These are phyloP conservation scores for Pachymerium ferrugineum DNA, from an alignment of 2,888 invertebrate genomes.

Conservation along the genomic window DNA sequence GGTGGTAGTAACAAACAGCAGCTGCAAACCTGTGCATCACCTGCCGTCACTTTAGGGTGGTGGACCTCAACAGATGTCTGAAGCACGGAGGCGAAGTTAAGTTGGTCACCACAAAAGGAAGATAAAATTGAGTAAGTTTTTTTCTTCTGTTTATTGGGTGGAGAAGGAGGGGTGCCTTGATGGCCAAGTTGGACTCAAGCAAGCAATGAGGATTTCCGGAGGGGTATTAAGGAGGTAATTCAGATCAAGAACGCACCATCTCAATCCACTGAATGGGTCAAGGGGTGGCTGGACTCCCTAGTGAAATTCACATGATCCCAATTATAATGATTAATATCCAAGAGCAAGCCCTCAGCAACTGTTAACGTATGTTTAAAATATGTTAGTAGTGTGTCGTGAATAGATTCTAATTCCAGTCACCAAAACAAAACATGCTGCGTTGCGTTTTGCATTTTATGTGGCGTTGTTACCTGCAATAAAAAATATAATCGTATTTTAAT, in stretches of 20 bases:
- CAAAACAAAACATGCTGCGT: too few relatives aligned
- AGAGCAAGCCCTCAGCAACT: too few relatives aligned
- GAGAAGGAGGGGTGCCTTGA: neutral
- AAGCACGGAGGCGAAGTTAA: neutral
- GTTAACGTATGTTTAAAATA: too few relatives aligned
- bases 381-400: too few relatives aligned
- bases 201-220: conserved; percentile 27
- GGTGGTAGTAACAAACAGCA: neutral
- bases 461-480: too few relatives aligned
- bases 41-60: neutral
- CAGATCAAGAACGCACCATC: conserved; percentile 27
- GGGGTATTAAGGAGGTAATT: conserved; percentile 1
- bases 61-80: neutral
- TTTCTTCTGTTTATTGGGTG: neutral
- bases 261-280: conserved; percentile 24
- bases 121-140: neutral
- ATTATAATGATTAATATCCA: neutral
- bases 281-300: conserved; percentile 16
- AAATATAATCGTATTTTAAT: too few relatives aligned
- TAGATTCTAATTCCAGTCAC: too few relatives aligned
- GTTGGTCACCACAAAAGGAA: neutral
- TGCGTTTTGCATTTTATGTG: too few relatives aligned
- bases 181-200: neutral
- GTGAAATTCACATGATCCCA: conserved; percentile 9
- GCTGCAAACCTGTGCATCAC: conserved; percentile 16